These are phyloP conservation scores for Lasiurus borealis DNA, from an alignment of 2,113 vertebrate species.

Conservation along the genomic window DNA sequence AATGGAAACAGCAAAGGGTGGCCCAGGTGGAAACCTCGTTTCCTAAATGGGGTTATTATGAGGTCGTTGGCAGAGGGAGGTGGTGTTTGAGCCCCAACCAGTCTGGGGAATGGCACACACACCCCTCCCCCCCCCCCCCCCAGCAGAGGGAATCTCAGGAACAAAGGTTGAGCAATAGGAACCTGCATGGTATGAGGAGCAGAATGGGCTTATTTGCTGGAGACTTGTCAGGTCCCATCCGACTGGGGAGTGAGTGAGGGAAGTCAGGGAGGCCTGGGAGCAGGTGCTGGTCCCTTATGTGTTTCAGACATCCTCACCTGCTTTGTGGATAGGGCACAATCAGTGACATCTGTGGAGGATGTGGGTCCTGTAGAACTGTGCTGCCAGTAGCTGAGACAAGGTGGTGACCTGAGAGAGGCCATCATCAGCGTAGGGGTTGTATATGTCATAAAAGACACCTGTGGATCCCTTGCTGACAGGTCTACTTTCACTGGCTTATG, in stretches of 20 bases:
- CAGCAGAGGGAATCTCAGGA: not conserved
- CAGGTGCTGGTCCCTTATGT: not conserved
- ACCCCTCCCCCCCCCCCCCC: no score
- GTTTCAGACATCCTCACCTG: not conserved
- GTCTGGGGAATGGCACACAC: not conserved
- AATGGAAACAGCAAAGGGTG: conserved; percentile 48
- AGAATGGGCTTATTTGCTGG: not conserved
- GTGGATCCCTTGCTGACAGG: not conserved
- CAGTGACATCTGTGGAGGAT: not conserved
- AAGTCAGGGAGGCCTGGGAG: not conserved
- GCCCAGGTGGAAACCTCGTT: conserved; percentile 5
- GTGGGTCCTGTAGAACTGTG: not conserved
- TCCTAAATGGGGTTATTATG: conserved; percentile 21
- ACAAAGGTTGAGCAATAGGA: not conserved
- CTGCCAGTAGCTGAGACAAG: not conserved
- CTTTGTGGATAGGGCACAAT: not conserved
- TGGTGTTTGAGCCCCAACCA: not conserved
- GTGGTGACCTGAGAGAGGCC: not conserved
- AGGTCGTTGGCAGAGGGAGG: not conserved
- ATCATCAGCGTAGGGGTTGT: not conserved
- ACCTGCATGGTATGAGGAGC: not conserved
- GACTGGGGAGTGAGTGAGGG: not conserved
- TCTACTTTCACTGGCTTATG: not conserved
- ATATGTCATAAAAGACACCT: not conserved
- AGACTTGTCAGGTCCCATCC: not conserved